phyloP scores from a whole-genome alignment of 2,797 vertebrate genomes.

The Anniella stebbinsi region DNA sequence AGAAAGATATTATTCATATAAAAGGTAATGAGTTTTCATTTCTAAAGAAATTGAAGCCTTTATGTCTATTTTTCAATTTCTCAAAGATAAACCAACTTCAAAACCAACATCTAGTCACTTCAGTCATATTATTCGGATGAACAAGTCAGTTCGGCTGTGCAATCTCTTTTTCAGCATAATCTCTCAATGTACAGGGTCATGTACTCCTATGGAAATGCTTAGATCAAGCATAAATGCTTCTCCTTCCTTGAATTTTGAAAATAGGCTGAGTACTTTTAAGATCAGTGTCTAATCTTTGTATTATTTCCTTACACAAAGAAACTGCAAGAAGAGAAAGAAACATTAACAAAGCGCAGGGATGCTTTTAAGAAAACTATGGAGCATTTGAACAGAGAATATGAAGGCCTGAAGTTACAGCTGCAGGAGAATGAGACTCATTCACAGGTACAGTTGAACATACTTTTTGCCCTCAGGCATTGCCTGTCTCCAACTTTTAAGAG shows the following conservation, averaged over 20 bases:
- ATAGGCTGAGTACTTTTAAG: not conserved
- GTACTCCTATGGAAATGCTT: not conserved
- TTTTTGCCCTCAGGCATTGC: not conserved
- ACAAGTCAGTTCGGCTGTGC: not conserved
- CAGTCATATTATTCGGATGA: not conserved
- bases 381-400: conserved; percentile 81
- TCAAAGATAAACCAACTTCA: not conserved
- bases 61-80: not conserved
- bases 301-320: conserved; percentile 77
- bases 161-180: not conserved
- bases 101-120: not conserved
- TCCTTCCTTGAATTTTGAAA: not conserved
- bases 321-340: conserved; percentile 86
- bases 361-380: conserved; percentile 87
- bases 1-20: not conserved
- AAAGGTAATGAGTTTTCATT: not conserved
- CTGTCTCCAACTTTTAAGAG: not conserved
- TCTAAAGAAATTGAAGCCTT: not conserved
- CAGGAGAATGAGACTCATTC: conserved; percentile 94
- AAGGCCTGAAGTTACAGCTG: conserved; percentile 85
- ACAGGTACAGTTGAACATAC: conserved; percentile 81
- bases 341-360: conserved; percentile 79
- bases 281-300: conserved; percentile 49
- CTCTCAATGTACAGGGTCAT: not conserved
- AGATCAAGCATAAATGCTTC: not conserved